These are phyloP conservation scores for Heteractis magnifica DNA, from an alignment of 92 coral and sea anemone genomes.

Conservation along the genomic window DNA sequence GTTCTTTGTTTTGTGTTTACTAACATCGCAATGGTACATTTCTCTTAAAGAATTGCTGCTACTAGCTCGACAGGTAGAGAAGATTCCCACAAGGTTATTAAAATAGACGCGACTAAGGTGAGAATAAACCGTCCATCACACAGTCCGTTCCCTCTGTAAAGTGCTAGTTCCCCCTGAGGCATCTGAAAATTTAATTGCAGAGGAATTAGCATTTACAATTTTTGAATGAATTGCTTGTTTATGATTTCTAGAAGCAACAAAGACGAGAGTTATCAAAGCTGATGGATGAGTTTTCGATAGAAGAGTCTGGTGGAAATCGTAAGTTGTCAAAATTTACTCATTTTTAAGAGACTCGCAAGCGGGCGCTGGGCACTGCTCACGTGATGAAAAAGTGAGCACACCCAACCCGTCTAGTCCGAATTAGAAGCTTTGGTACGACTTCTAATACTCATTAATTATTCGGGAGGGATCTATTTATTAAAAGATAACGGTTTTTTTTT, in stretches of 20 bases:
- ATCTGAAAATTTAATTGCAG: too few relatives aligned
- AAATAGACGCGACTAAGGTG: slow-evolving; percentile 93
- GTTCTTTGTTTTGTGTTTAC: background rate
- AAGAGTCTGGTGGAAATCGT: slow-evolving; percentile 65
- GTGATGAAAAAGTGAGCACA: too few relatives aligned
- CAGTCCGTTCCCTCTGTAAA: background rate
- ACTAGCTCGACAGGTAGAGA: slow-evolving; percentile 38
- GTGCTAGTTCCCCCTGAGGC: too few relatives aligned
- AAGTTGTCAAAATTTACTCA: slow-evolving; percentile 20
- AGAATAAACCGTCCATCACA: background rate
- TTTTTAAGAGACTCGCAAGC: background rate
- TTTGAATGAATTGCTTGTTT: background rate
- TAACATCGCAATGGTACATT: background rate
- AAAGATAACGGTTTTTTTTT: too few relatives aligned
- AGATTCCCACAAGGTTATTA: slow-evolving; percentile 69
- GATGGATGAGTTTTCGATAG: slow-evolving; percentile 95
- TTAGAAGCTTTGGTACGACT: too few relatives aligned
- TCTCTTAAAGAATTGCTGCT: slow-evolving; percentile 61
- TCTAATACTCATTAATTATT: too few relatives aligned
- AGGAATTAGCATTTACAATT: background rate
- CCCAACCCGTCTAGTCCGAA: too few relatives aligned
- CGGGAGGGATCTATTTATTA: too few relatives aligned
- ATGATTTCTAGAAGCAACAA: slow-evolving; percentile 60
- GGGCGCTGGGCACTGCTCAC: too few relatives aligned
- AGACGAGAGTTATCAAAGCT: slow-evolving; percentile 76